A percentile compares a stretch with the other conserved stretches of the same genome.
Evolutionary conservation across 1,140 invertebrate genomes (phyloP).

Genomic region (Sarcophaga peregrina): DNA sequence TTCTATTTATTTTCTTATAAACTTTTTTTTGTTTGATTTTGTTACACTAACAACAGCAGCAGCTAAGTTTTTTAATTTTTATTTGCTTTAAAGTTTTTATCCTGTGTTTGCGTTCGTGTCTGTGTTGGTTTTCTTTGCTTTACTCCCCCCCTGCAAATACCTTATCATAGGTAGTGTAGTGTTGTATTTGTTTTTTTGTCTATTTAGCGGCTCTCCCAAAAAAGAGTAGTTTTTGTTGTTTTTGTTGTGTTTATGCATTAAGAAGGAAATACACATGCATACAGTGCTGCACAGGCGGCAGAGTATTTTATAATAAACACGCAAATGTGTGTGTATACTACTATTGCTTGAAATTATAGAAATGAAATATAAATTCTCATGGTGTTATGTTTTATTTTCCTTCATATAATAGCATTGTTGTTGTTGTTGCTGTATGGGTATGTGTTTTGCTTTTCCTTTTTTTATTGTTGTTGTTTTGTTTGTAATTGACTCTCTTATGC

Average conservation of each 20-base stretch:
- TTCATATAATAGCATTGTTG: background rate
- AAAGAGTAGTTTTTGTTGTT: background rate
- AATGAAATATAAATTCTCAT: background rate
- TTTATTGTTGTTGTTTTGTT: too few species aligned
- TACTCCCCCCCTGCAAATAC: background rate
- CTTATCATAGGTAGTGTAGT: too few species aligned
- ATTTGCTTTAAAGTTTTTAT: background rate
- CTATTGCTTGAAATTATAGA: background rate
- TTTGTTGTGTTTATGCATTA: background rate
- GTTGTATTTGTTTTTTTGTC: conserved; percentile 3
- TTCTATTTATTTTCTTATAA: background rate
- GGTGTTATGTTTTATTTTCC: background rate
- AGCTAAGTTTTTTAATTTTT: too few species aligned
- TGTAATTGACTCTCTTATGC: background rate
- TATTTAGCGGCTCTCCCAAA: background rate
- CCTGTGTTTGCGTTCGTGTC: too few species aligned
- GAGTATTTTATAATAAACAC: too few species aligned
- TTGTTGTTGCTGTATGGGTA: too few species aligned
- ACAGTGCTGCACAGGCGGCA: too few species aligned
- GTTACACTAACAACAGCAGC: background rate
- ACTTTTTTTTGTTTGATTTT: background rate
- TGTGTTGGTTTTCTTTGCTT: background rate
- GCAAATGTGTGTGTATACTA: conserved; percentile 34
- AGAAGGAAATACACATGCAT: conserved; percentile 20
- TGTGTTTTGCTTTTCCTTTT: too few species aligned